A percentile compares a stretch with the other conserved stretches of the same genome.
These are phyloP conservation scores for Heterodera carotae DNA, from an alignment of 1,140 invertebrate genomes.

Conservation along the genomic window DNA sequence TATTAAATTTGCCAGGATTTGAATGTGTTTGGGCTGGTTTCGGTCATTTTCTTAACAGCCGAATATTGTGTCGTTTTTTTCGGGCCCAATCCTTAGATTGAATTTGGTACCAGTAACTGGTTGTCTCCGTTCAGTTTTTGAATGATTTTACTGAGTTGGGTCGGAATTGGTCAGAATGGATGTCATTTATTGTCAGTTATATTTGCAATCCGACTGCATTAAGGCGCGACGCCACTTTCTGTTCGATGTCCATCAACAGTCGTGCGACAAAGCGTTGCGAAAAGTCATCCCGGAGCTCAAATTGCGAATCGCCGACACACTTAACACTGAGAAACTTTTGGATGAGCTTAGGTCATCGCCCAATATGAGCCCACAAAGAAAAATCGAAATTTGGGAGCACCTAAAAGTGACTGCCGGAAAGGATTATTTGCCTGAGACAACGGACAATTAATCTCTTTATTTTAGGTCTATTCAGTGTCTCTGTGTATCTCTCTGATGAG, in stretches of 20 bases:
- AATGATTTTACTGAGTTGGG: no score
- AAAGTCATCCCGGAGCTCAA: constrained; percentile 35
- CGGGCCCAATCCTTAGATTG: no score
- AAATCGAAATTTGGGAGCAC: constrained; percentile 49
- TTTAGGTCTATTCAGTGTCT: constrained; percentile 44
- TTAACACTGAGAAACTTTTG: constrained; percentile 41
- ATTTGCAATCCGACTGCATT: not conserved
- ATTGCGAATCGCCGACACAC: constrained; percentile 30
- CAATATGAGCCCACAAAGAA: constrained; percentile 31
- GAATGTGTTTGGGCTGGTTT: no score
- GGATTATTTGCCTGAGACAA: constrained; percentile 26
- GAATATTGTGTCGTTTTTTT: no score
- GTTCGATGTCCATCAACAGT: constrained; percentile 44
- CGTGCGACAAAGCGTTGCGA: constrained; percentile 40
- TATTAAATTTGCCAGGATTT: no score
- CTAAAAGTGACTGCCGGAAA: constrained; percentile 37
- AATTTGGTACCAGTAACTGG: no score
- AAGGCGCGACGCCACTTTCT: constrained; percentile 41
- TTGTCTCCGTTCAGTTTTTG: no score
- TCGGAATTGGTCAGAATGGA: not conserved
- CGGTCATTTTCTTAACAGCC: no score
- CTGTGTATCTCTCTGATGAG: constrained; percentile 44
- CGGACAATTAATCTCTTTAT: constrained; percentile 17
- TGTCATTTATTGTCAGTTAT: not conserved
- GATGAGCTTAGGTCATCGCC: constrained; percentile 23